Conservation (phyloP, 2,113 vertebrate species). For the Salvelinus alpinus region DNA sequence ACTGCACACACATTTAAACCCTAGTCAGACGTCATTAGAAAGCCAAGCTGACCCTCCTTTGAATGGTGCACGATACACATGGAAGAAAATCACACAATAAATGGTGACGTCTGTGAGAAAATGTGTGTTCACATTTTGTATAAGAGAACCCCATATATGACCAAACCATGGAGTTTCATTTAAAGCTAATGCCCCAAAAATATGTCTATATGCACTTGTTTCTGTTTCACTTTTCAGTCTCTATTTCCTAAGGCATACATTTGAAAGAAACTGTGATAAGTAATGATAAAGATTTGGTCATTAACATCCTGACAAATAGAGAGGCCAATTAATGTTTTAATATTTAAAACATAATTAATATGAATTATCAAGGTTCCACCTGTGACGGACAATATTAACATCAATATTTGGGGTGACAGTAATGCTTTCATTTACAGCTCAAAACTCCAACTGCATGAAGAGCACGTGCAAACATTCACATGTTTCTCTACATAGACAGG, state of each 20-base stretch:
- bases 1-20: conserved; percentile 42
- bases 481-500: no score
- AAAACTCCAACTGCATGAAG: background rate
- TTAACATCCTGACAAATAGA: background rate
- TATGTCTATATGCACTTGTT: background rate
- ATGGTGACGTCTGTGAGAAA: background rate
- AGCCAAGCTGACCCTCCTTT: conserved; percentile 9
- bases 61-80: background rate
- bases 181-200: background rate
- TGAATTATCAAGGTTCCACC: background rate
- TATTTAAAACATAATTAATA: background rate
- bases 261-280: background rate
- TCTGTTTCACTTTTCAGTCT: background rate
- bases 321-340: background rate
- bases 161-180: background rate
- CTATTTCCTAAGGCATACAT: background rate
- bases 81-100: background rate
- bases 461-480: no score
- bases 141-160: background rate
- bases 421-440: background rate
- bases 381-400: background rate
- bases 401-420: background rate
- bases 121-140: background rate
- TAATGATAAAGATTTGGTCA: background rate
- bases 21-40: conserved; percentile 14